phyloP scores from a whole-genome alignment of 1,140 invertebrate species.

The Copidosoma floridanum region DNA sequence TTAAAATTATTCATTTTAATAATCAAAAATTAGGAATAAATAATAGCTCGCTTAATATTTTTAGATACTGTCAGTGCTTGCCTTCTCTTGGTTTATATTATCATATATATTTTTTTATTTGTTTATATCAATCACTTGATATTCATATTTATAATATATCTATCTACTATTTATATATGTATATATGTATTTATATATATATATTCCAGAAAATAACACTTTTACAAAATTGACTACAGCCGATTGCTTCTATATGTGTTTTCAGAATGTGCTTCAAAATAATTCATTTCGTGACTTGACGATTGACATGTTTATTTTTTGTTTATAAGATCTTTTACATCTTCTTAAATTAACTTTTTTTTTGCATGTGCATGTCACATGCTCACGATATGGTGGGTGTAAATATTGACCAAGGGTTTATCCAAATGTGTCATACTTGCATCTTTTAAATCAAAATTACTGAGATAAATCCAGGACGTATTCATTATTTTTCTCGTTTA shows the following conservation, averaged over 20 bases:
- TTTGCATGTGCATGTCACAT: too few relatives aligned
- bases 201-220: slow-evolving; percentile 52
- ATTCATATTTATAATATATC: slow-evolving; percentile 24
- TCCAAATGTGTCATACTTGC: too few relatives aligned
- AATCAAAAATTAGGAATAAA: too few relatives aligned
- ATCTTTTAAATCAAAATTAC: too few relatives aligned
- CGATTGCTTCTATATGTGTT: slow-evolving; percentile 52
- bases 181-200: slow-evolving; percentile 35
- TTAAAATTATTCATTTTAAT: too few relatives aligned
- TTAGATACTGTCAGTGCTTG: too few relatives aligned
- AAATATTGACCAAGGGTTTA: too few relatives aligned
- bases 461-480: too few relatives aligned
- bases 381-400: too few relatives aligned
- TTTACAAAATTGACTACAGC: slow-evolving; percentile 55
- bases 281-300: slow-evolving; percentile 26
- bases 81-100: neutral
- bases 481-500: too few relatives aligned
- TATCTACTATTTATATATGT: slow-evolving; percentile 30
- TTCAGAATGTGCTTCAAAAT: slow-evolving; percentile 37
- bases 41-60: too few relatives aligned
- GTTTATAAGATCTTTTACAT: too few relatives aligned
- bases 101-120: slow-evolving; percentile 33
- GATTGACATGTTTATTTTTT: slow-evolving; percentile 1
- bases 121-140: slow-evolving; percentile 27
- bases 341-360: slow-evolving; percentile 1